These are phyloP conservation scores for Lampris incognitus DNA, from an alignment of 2,113 vertebrate genomes.

Conservation along the genomic window DNA sequence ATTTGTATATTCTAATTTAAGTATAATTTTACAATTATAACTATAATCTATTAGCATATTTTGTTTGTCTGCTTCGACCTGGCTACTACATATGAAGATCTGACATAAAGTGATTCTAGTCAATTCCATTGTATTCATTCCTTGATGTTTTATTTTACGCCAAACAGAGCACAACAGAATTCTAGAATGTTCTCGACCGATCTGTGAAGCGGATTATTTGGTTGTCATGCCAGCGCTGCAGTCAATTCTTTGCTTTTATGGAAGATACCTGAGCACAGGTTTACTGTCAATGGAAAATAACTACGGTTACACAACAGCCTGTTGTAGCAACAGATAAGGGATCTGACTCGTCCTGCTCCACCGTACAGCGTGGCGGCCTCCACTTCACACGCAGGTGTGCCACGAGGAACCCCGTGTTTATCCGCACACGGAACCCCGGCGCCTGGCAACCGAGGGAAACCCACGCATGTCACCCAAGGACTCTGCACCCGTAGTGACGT, in stretches of 20 bases:
- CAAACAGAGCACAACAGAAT: neutral
- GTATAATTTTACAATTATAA: too few relatives aligned
- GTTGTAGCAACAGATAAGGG: conserved; percentile 66
- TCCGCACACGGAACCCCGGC: conserved; percentile 55
- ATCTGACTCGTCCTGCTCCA: conserved; percentile 10
- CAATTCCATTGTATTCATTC: too few relatives aligned
- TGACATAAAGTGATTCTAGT: too few relatives aligned
- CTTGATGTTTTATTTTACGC: too few relatives aligned
- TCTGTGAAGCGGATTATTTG: conserved; percentile 33
- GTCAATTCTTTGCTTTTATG: conserved; percentile 28
- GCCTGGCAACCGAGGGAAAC: conserved; percentile 80
- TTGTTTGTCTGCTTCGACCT: too few relatives aligned
- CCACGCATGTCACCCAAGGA: conserved; percentile 65
- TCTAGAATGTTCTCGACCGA: conserved; percentile 32
- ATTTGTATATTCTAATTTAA: too few relatives aligned
- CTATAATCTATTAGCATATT: too few relatives aligned
- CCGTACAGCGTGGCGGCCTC: conserved; percentile 63
- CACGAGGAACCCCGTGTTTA: conserved; percentile 73
- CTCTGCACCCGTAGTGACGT: conserved; percentile 67
- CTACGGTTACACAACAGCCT: conserved; percentile 60
- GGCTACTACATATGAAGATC: too few relatives aligned
- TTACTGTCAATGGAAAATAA: conserved; percentile 68
- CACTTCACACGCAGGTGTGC: conserved; percentile 71
- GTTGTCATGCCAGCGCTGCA: conserved; percentile 37
- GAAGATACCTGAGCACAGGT: conserved; percentile 1